Percentiles rank a stretch among this genome's conserved stretches.
phyloP scores from a whole-genome alignment of 2,888 invertebrate species.

The Craniophora ligustri region DNA sequence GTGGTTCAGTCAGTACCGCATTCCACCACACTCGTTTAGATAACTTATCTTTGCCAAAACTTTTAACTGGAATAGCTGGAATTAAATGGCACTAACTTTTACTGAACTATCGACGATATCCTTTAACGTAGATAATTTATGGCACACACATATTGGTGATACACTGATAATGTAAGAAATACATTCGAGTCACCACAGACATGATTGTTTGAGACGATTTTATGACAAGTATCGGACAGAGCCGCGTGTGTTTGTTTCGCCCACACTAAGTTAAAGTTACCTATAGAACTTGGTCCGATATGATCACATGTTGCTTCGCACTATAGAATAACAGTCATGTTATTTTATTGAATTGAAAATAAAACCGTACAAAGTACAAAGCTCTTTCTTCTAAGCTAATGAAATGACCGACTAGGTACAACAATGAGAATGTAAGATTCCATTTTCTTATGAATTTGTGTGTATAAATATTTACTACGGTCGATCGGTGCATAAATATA shows the following conservation, averaged over 20 bases:
- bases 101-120: background rate
- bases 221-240: slow-evolving; percentile 2
- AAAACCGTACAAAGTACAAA: background rate
- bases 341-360: slow-evolving; percentile 28
- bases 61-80: background rate
- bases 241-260: slow-evolving; percentile 12
- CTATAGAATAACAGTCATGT: slow-evolving; percentile 33
- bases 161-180: slow-evolving; percentile 30
- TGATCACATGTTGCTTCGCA: slow-evolving; percentile 33
- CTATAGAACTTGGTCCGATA: slow-evolving; percentile 35
- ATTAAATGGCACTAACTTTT: background rate
- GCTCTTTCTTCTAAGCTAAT: background rate
- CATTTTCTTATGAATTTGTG: too few relatives aligned
- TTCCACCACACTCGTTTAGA: slow-evolving; percentile 4
- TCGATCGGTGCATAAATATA: too few relatives aligned
- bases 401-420: too few relatives aligned
- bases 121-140: background rate
- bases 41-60: slow-evolving; percentile 5
- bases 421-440: too few relatives aligned
- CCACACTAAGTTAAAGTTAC: slow-evolving; percentile 31
- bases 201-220: slow-evolving; percentile 1
- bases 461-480: too few relatives aligned
- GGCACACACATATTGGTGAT: background rate
- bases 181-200: slow-evolving; percentile 3
- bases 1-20: slow-evolving; percentile 3